These are phyloP conservation scores for Siniperca scherzeri DNA, from an alignment of 2,797 vertebrate genomes.

Conservation along the genomic window DNA sequence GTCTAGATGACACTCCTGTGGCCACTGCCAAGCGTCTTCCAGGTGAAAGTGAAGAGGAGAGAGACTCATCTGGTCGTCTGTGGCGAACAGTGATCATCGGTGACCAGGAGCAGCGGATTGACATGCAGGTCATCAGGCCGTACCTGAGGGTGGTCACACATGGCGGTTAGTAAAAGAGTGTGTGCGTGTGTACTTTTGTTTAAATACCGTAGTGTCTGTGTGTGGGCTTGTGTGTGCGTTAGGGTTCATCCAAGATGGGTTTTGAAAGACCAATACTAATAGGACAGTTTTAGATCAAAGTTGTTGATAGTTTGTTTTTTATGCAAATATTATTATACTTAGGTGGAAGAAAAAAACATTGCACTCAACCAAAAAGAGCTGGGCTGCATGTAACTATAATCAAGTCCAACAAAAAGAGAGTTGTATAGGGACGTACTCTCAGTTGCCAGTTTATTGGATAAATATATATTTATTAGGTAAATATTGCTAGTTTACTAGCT, in stretches of 20 bases:
- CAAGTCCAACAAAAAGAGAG: neutral
- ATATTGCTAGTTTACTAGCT: too few relatives aligned
- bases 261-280: too few relatives aligned
- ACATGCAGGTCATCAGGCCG: slow-evolving; percentile 96
- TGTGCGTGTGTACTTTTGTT: neutral
- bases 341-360: neutral
- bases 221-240: too few relatives aligned
- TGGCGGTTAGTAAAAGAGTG: slow-evolving; percentile 86
- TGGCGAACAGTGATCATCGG: slow-evolving; percentile 97
- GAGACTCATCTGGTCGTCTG: slow-evolving; percentile 87
- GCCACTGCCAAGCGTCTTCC: slow-evolving; percentile 94
- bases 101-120: slow-evolving; percentile 95
- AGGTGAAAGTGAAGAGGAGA: slow-evolving; percentile 89
- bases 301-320: neutral
- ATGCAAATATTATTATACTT: neutral
- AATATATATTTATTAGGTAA: too few relatives aligned
- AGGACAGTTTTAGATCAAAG: neutral
- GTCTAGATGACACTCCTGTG: slow-evolving; percentile 94
- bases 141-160: slow-evolving; percentile 98
- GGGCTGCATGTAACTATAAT: too few relatives aligned
- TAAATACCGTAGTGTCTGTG: slow-evolving; percentile 4
- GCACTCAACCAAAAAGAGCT: neutral
- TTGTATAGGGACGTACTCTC: neutral
- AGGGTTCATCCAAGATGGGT: too few relatives aligned
- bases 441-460: neutral